Evolutionary conservation across 2,113 vertebrate genomes (phyloP), one percentile per base, ranked within the genome.

Genomic region (Boulengeromyrus knoepffleri): DNA sequence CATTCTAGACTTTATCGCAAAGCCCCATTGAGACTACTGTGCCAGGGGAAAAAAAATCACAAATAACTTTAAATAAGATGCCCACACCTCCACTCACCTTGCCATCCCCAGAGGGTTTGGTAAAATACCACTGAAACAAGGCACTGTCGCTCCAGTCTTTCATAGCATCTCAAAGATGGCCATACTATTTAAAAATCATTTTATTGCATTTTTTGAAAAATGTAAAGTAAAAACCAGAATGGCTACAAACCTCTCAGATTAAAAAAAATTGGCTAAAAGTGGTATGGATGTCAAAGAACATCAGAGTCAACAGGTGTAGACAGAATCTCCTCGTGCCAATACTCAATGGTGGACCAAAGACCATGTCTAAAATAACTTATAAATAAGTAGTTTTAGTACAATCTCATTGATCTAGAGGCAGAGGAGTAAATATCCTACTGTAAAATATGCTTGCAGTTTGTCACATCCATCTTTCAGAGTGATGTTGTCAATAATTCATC

Each of bases 401-500:
- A 21, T 42, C 36, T 19, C 36, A 80, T 80, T 42, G 17, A 80
- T 80, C 5, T 80, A 80, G 74, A 36, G 17, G 74, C 36, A 5
- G 6, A 42, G 13, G 74, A 80, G 19, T 80, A 19, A 42, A 42
- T 19, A 42, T 42, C n/a, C 15, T 80, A 80, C 17, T 42, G 74
- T 39, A 80, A 80, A 7, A 42, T 80, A 80, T 42, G 36, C 74
- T 39, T 42, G 31, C 36, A 46, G 42, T 21, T 21, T 24, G 7
- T 85, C 39, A 24, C 45, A 46, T 80, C 83, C 21, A 42, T 47
- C 42, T 85, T 85, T 85, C 19, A 21, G 39, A 85, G 19, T 47
- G 19, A 85, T 47, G 24, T 85, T 47, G 83, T 85, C 83, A 85
- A 85, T 85, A 85, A 85, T 85, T 85, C 9, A 85, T 85, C 83